Base-by-base conservation (phyloP, 1,140 invertebrate genomes). In the Drosophila nigromelanica region DNA sequence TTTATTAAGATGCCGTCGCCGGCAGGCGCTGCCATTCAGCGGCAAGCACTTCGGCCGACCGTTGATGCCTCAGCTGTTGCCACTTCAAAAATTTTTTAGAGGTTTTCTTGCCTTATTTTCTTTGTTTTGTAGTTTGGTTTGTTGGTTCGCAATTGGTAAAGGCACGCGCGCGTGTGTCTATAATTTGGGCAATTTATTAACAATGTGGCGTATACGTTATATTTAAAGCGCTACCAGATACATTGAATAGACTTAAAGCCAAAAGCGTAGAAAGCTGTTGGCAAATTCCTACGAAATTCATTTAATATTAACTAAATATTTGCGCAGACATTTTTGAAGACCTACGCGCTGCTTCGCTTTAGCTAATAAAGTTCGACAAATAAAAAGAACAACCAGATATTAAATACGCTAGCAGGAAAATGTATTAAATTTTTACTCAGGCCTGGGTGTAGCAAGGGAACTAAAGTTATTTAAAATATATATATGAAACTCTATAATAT, bases 1-100 rank as follows among this genome's bases (percentile, higher is more conserved):
- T 87, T 87, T 87, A 87, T 87, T 87, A 87, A 87, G 83, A 89
- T 89, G 82, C 83, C 78, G 64, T 74, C 68, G 62, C 21, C 42
- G 58, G 43, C 79, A 78, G 79, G 48, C 79, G 60, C 48, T 64
- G 48, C 59, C 47, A 52, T 59, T 43, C 61, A 37, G 40, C 27
- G 15, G 21, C 40, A 42, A 52, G 6, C 61, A 45, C 47, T 71
- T 71, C 42, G 47, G n/a, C 50, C 66, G 68, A 71, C 33, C 62
- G 56, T 56, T 51, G 58, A 47, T 54, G 33, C 55, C 71, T 76
- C 50, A 70, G 52, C 69, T 86, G 80, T 72, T 64, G 58, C 78
- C 81, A 52, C 47, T 47, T 70, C 37, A 37, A 48, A 27, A 55
- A 59, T 56, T 18, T 58, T 51, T 30, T 39, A 30, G 48, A 40